Evolutionary conservation across 2,113 vertebrate species (phyloP).

Genomic region (Natator depressus): DNA sequence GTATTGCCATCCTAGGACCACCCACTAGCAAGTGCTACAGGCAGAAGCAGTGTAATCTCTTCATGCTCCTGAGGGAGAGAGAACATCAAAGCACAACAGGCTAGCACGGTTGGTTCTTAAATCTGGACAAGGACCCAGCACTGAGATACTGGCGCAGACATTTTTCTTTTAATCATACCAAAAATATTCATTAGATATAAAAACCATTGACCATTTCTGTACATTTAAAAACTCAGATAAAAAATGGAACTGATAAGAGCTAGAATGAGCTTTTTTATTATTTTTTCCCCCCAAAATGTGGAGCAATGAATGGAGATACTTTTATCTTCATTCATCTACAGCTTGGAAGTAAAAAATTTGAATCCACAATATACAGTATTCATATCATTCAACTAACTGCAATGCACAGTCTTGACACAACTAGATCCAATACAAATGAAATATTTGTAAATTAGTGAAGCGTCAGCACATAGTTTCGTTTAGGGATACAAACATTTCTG

Average conservation of each 20-base stretch:
- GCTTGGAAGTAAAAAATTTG: not conserved
- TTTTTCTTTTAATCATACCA: slow-evolving; percentile 53
- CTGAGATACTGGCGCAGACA: slow-evolving; percentile 47
- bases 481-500: slow-evolving; percentile 40
- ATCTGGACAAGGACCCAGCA: not conserved
- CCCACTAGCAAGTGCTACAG: slow-evolving; percentile 57
- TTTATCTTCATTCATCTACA: not conserved
- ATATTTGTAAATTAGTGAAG: slow-evolving; percentile 31
- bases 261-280: not conserved
- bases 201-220: not conserved
- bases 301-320: not conserved
- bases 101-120: not conserved
- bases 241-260: not conserved
- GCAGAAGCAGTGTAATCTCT: slow-evolving; percentile 64
- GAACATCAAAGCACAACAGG: not conserved
- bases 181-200: slow-evolving; percentile 37
- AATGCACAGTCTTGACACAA: not conserved
- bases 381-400: slow-evolving; percentile 6
- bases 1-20: slow-evolving; percentile 58
- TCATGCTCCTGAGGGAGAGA: slow-evolving; percentile 27
- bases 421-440: slow-evolving; percentile 2
- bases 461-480: slow-evolving; percentile 16
- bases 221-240: slow-evolving; percentile 26
- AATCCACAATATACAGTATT: not conserved
- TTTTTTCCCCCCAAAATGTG: not conserved